These are phyloP conservation scores for Dicrostonyx torquatus DNA, from an alignment of 2,797 vertebrate species.

Conservation along the genomic window DNA sequence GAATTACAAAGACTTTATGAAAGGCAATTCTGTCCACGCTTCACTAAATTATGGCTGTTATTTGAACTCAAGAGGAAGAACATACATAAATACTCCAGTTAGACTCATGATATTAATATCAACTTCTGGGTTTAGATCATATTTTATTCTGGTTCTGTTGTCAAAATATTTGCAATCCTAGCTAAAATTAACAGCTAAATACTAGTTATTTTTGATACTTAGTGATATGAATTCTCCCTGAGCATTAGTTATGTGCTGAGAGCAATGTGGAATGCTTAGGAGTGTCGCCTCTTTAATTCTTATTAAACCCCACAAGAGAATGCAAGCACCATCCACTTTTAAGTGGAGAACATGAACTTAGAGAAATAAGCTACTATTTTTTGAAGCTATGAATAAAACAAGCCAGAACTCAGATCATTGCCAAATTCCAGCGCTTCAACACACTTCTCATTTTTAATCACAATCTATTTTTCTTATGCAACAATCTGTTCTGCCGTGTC, in stretches of 20 bases:
- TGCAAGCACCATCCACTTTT: conserved; percentile 31
- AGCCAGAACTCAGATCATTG: not conserved
- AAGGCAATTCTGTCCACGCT: conserved; percentile 14
- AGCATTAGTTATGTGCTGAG: not conserved
- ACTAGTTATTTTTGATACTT: not conserved
- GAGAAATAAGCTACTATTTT: conserved; percentile 23
- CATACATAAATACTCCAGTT: not conserved
- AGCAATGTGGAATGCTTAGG: not conserved
- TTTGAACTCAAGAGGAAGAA: conserved; percentile 23
- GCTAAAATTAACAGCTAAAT: conserved; percentile 28
- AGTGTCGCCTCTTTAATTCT: conserved; percentile 14
- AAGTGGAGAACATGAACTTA: conserved; percentile 3
- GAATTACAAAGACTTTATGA: conserved; percentile 11
- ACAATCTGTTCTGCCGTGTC: not conserved
- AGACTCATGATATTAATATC: conserved; percentile 1
- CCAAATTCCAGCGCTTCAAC: not conserved
- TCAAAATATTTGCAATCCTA: conserved; percentile 40
- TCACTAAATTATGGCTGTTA: not conserved
- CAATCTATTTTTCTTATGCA: conserved; percentile 25
- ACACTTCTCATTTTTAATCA: conserved; percentile 18
- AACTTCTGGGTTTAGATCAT: not conserved
- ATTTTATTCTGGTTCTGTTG: conserved; percentile 50
- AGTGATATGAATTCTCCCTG: conserved; percentile 42
- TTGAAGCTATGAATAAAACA: not conserved
- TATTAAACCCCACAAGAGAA: not conserved